Evolutionary conservation across 2,113 vertebrate species (phyloP), one percentile per base, ranked within the genome.

Genomic region (Cavia aperea): DNA sequence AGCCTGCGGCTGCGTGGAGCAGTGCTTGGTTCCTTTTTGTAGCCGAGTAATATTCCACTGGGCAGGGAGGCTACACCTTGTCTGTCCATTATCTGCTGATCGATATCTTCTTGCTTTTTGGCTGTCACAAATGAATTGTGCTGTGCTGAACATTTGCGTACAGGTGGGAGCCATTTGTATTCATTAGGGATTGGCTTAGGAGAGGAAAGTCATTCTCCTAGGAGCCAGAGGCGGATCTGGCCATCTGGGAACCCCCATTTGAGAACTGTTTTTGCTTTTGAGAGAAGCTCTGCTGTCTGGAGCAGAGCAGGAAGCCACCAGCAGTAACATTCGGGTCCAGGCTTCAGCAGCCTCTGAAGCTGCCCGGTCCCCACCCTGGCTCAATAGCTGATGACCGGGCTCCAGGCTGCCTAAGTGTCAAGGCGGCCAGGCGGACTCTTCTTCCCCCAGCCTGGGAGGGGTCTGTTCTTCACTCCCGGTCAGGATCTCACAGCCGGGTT

Each of bases 321-420:
- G 86, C 78, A 54, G n/a, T 72, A 51, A 73, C 54, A 33, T 1
- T 46, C 10, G 43, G 26, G 68, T n/a, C 56, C 0, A 0, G 43
- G 29, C 26, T 49, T 15, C 18, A 3, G 39, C 82, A 77, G 75
- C 39, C 62, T 5, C 56, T 11, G 83, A 56, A 65, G 46, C 60
- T 3, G 31, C 26, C 24, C 4, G 0, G 21, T 26, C 16, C 65
- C 54, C 19, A 21, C 49, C 49, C 18, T 0, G 0, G 36, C 39
- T 39, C 43, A 75, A 58, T 31, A n/a, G 51, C n/a, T 1, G 4
- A 4, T 2, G 7, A 21, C 49, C 29, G 4, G 24, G 29, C 8
- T 49, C 21, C 36, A 77, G 78, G 81, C 56, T 86, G n/a, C 51
- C n/a, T 3, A 23, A 56, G 58, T 83, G 29, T 31, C 33, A 31